Evolutionary conservation across 2,888 invertebrate genomes (phyloP).

Genomic region (Auanema sp.): DNA sequence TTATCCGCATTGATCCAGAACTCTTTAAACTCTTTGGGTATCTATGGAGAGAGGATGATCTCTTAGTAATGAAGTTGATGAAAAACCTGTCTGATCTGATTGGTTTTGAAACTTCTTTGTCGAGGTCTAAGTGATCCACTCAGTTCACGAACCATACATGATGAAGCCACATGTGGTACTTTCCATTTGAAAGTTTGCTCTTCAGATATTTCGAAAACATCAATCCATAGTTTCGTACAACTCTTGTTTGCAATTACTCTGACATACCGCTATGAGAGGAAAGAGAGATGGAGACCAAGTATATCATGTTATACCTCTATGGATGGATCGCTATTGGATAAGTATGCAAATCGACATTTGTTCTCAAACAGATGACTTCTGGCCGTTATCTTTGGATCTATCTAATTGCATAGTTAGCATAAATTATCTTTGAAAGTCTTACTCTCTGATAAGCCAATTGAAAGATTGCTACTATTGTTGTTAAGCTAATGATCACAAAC

Average conservation of each 20-base stretch:
- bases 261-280: constrained; percentile 19
- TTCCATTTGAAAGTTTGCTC: constrained; percentile 25
- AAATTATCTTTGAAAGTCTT: background rate
- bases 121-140: constrained; percentile 27
- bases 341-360: background rate
- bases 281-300: background rate
- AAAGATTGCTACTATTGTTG: too few species aligned
- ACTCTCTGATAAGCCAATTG: too few species aligned
- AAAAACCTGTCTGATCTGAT: background rate
- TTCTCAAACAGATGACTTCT: too few species aligned
- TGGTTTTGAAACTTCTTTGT: constrained; percentile 6
- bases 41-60: too few species aligned
- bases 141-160: constrained; percentile 26
- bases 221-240: constrained; percentile 23
- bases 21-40: constrained; percentile 13
- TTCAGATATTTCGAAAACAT: constrained; percentile 25
- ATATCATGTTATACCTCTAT: background rate
- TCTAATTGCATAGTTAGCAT: background rate
- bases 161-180: constrained; percentile 8
- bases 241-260: constrained; percentile 15
- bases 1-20: constrained; percentile 38
- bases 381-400: too few species aligned
- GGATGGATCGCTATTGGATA: background rate
- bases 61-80: constrained; percentile 6
- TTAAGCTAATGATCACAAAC: too few species aligned